Conservation (phyloP, 2,888 invertebrate genomes). For the Minunthozetes semirufus region DNA sequence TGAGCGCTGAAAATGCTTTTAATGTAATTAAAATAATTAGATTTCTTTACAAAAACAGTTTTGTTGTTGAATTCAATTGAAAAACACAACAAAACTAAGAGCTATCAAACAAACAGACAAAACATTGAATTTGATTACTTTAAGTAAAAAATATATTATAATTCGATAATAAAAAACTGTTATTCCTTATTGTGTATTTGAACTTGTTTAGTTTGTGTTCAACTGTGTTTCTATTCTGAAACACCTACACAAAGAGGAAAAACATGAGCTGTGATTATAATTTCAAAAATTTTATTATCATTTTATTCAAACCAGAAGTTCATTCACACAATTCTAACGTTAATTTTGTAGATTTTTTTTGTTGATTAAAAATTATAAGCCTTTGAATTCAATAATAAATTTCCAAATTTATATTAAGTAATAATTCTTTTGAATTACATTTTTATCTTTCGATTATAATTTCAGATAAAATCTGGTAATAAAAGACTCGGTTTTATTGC, state of each 20-base stretch:
- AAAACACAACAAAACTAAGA: neutral
- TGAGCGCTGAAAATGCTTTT: neutral
- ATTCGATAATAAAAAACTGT: neutral
- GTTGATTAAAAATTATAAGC: neutral
- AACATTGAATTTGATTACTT: neutral
- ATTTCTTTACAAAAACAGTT: neutral
- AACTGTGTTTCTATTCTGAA: neutral
- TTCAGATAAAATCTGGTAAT: too few relatives aligned
- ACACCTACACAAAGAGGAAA: too few relatives aligned
- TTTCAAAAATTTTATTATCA: neutral
- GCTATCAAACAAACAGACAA: neutral
- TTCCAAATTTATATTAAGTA: too few relatives aligned
- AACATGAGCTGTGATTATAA: neutral
- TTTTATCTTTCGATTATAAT: too few relatives aligned
- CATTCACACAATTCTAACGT: neutral
- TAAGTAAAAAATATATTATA: neutral
- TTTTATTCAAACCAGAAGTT: neutral
- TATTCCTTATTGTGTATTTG: neutral
- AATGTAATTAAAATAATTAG: slow-evolving; percentile 19
- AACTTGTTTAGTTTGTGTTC: too few relatives aligned
- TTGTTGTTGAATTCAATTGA: neutral
- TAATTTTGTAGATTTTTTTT: neutral
- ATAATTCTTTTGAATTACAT: too few relatives aligned
- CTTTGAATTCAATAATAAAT: neutral
- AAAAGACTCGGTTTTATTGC: too few relatives aligned